A percentile compares a stretch with the other conserved stretches of the same genome.
Conservation (phyloP, 2,888 invertebrate species). For the Epinotia brunnichana region DNA sequence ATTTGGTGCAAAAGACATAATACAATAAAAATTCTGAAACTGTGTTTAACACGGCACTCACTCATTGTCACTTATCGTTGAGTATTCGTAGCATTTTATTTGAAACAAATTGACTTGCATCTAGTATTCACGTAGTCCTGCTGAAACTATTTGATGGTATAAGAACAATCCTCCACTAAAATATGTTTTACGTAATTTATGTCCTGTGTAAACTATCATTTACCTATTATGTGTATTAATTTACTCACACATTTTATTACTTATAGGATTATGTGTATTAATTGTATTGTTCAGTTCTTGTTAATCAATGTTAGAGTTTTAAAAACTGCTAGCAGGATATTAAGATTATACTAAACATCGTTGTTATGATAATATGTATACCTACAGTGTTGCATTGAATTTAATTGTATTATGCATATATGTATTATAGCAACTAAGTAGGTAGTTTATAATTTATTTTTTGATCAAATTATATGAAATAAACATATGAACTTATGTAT, state of each 20-base stretch:
- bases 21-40: not conserved
- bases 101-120: constrained; percentile 9
- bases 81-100: constrained; percentile 23
- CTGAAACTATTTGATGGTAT: constrained; percentile 8
- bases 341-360: constrained; percentile 17
- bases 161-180: constrained; percentile 18
- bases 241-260: no score
- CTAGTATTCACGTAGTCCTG: not conserved
- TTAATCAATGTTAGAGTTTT: constrained; percentile 18
- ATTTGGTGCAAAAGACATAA: not conserved
- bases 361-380: constrained; percentile 24
- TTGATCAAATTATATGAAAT: constrained; percentile 30
- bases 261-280: constrained; percentile 33
- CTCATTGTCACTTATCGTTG: no score
- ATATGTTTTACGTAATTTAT: constrained; percentile 27
- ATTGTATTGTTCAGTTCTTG: constrained; percentile 12
- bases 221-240: constrained; percentile 26
- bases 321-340: constrained; percentile 14
- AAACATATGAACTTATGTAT: constrained; percentile 6
- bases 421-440: constrained; percentile 13
- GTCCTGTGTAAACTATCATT: constrained; percentile 18
- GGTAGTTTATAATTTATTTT: constrained; percentile 35
- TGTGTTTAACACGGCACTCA: not conserved
- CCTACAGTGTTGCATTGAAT: constrained; percentile 31
- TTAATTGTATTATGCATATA: constrained; percentile 11